Percentiles rank a stretch among this genome's conserved stretches.
Evolutionary conservation across 2,888 invertebrate species (phyloP).

Genomic region (Morpho achilles): DNA sequence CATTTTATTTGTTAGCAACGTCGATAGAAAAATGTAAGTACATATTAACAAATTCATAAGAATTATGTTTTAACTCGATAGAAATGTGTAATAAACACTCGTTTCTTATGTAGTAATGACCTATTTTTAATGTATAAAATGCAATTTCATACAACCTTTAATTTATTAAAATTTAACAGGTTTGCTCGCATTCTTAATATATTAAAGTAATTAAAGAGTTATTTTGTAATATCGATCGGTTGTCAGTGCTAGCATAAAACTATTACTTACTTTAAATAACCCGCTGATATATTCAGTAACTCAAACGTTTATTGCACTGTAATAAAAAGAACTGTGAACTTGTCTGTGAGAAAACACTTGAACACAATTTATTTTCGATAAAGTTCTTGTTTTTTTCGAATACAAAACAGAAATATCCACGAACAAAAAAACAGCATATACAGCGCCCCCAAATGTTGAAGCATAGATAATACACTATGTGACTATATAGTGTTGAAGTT

Average conservation of each 20-base stretch:
- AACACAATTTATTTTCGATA: constrained; percentile 25
- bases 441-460: constrained; percentile 36
- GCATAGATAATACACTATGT: too few species aligned
- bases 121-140: too few species aligned
- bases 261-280: constrained; percentile 32
- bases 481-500: too few species aligned
- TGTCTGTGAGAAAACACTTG: constrained; percentile 25
- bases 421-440: constrained; percentile 35
- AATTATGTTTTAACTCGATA: too few species aligned
- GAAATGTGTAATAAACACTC: too few species aligned
- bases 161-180: too few species aligned
- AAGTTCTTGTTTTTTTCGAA: constrained; percentile 37
- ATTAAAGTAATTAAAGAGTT: constrained; percentile 39
- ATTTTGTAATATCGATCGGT: constrained; percentile 69
- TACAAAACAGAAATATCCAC: constrained; percentile 40
- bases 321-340: neutral
- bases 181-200: too few species aligned
- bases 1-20: too few species aligned
- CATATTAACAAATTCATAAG: too few species aligned
- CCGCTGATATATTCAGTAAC: constrained; percentile 5
- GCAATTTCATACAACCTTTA: too few species aligned
- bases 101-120: too few species aligned
- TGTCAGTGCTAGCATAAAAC: constrained; percentile 35
- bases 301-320: constrained; percentile 7
- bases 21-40: too few species aligned